Evolutionary conservation across 2,113 vertebrate species (phyloP).

Genomic region (Eolophus roseicapilla): DNA sequence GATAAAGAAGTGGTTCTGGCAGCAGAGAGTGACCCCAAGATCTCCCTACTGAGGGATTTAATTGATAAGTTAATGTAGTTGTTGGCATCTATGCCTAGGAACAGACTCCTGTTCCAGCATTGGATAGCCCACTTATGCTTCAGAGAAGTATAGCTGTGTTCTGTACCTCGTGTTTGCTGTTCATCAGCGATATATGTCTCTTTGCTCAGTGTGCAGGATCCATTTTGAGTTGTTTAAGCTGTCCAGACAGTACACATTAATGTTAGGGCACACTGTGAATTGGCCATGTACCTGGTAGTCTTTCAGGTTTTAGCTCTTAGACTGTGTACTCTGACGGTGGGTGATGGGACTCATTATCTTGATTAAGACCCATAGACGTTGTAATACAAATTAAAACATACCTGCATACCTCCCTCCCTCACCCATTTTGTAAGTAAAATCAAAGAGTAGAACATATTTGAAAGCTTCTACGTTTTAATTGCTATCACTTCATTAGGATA

Average conservation of each 20-base stretch:
- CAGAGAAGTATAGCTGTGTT: background rate
- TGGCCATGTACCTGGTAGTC: background rate
- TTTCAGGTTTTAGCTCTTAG: background rate
- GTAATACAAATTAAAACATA: background rate
- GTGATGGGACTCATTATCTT: background rate
- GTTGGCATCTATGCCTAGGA: background rate
- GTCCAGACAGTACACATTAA: background rate
- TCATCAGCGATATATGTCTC: background rate
- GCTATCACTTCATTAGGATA: background rate
- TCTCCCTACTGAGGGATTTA: background rate
- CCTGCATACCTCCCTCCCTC: background rate
- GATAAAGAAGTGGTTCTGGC: conserved; percentile 8
- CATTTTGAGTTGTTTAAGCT: background rate
- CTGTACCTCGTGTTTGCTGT: background rate
- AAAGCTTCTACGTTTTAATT: background rate
- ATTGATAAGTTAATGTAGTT: conserved; percentile 50
- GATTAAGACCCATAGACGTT: background rate
- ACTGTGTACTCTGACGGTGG: background rate
- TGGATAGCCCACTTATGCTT: background rate
- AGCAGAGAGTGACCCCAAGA: background rate
- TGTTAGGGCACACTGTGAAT: background rate
- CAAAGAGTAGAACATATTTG: background rate
- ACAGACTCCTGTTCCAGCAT: background rate
- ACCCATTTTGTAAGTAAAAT: background rate
- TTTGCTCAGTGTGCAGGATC: background rate